These are phyloP conservation scores for Crotalus tigris DNA, from an alignment of 2,113 vertebrate species.

Conservation along the genomic window DNA sequence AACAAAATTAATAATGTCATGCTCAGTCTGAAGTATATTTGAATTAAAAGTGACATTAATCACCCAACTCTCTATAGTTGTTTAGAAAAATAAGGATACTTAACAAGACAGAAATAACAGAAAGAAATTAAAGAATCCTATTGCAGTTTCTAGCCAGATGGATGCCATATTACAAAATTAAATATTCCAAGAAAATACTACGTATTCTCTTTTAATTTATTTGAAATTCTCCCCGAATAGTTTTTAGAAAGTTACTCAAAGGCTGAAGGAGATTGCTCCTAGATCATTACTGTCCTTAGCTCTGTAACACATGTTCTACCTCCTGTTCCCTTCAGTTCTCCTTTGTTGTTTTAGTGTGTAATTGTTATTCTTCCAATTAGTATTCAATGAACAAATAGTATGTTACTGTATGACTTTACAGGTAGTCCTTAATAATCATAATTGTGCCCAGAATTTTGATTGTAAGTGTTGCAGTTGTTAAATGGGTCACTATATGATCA, in stretches of 20 bases:
- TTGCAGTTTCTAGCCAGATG: neutral
- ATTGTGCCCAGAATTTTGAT: neutral
- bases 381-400: slow-evolving; percentile 1
- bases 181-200: neutral
- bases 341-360: slow-evolving; percentile 3
- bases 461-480: neutral
- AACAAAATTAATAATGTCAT: neutral
- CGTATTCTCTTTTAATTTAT: neutral
- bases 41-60: neutral
- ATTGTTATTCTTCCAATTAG: slow-evolving; percentile 12
- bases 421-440: neutral
- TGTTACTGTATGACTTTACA: slow-evolving; percentile 4
- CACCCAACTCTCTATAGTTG: neutral
- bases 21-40: neutral
- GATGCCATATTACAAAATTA: neutral
- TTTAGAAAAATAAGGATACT: neutral
- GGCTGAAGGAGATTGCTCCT: neutral
- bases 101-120: neutral
- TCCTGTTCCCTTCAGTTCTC: neutral
- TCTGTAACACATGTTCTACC: neutral
- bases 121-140: neutral
- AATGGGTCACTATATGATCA: neutral
- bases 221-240: neutral
- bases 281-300: neutral
- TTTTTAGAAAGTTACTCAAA: neutral